Base-by-base conservation (phyloP, 2,888 invertebrate genomes). In the Brassicogethes aeneus region DNA sequence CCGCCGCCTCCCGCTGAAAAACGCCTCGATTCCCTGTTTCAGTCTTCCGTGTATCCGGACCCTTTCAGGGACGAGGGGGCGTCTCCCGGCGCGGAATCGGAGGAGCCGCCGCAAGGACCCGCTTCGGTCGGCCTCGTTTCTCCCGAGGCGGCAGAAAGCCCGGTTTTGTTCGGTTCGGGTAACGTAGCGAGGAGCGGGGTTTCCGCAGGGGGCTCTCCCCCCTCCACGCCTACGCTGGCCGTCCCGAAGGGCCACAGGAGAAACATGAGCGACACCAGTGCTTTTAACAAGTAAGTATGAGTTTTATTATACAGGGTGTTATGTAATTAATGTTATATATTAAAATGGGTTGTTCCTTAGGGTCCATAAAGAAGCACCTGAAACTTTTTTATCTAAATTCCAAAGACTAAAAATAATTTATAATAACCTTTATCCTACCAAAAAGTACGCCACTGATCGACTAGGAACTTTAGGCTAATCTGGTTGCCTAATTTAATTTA, bases 241-340 rank as follows among this genome's bases (percentile, higher is more conserved):
- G 52, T 63, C 34, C 62, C 70, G 1, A 73, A 70, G 48, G 77
- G 79, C 3, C 88, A 89, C 62, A 71, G 88, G 39, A 74, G 89
- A 42, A 87, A 88, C 64, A 85, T 85, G 66, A 87, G 87, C 60
- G 89, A 89, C 60, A 88, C 88, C 2, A 83, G 85, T 40, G 84
- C 85, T 52, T 85, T 85, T 59, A 83, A 82, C 62, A 85, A 84
- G 85, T 85, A 70, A 70, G 75, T 62, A 45, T 10, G 23, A 10
- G 5, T 23, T 23, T 23, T 23, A 5, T 23, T 23, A 10, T n/a
- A n/a, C n/a, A 23, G 23, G 5, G 23, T 23, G 23, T 23, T 5
- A 7, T 23, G 10, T 23, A 23, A 5, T 5, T 23, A 23, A 23
- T 23, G 23, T 7, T 23, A 10, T 23, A 23, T 23, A 10, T 23